Conservation (phyloP, 2,113 vertebrate species). For the Sus scrofa region DNA sequence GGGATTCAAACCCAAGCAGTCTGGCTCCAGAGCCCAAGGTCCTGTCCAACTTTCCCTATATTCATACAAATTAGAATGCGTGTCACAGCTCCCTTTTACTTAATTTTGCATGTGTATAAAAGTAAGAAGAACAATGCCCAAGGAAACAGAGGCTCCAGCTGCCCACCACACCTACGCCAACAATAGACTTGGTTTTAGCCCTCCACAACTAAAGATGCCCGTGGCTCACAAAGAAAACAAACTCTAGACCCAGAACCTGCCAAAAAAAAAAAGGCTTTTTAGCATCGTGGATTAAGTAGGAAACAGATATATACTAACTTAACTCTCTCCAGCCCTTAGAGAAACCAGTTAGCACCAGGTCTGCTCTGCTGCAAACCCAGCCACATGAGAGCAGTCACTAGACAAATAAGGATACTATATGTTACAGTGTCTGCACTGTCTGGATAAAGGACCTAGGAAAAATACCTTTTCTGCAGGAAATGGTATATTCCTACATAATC, state of each 20-base stretch:
- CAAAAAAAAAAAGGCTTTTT: background rate
- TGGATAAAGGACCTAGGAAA: background rate
- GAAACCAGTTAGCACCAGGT: background rate
- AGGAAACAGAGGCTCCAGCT: background rate
- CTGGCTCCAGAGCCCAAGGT: background rate
- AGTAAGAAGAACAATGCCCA: background rate
- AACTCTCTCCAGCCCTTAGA: background rate
- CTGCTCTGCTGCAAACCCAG: background rate
- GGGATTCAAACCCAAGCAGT: background rate
- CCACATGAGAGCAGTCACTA: fast-evolving
- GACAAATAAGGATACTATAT: background rate
- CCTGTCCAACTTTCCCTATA: background rate
- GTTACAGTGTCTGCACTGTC: fast-evolving
- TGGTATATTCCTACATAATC: background rate
- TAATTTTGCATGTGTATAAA: background rate
- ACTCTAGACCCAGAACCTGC: background rate
- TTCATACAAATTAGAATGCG: background rate
- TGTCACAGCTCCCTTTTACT: background rate
- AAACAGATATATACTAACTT: background rate
- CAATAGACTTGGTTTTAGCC: background rate
- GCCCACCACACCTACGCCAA: background rate
- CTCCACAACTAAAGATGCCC: background rate
- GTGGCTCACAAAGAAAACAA: background rate
- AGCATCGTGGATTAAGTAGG: background rate
- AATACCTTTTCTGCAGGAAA: background rate